These are phyloP conservation scores for Teleopsis dalmanni DNA, from an alignment of 1,140 invertebrate species.

Conservation along the genomic window DNA sequence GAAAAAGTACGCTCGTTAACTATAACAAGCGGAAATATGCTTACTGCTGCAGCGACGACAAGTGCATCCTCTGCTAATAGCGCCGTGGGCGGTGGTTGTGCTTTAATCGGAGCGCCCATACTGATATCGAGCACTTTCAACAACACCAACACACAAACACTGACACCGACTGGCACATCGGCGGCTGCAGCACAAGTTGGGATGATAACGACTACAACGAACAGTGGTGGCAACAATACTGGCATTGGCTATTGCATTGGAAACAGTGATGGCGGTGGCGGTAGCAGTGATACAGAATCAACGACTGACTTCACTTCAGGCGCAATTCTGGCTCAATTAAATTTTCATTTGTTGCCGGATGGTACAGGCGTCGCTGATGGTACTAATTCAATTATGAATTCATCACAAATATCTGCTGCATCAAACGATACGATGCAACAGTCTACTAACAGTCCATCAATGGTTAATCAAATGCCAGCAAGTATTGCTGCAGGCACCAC, in stretches of 20 bases:
- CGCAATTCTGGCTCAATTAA: slow-evolving; percentile 30
- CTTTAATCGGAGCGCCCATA: slow-evolving; percentile 15
- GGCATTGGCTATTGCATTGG: not conserved
- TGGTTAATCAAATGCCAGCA: slow-evolving; percentile 12
- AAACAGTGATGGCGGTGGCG: slow-evolving; percentile 2
- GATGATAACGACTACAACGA: not conserved
- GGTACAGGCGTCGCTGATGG: slow-evolving; percentile 12
- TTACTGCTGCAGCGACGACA: not conserved
- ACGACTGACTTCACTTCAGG: slow-evolving; percentile 18
- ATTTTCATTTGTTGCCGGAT: slow-evolving; percentile 31
- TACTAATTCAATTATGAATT: slow-evolving; percentile 37
- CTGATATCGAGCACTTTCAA: slow-evolving; percentile 14
- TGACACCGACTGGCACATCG: slow-evolving; percentile 2
- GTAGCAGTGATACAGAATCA: slow-evolving; percentile 13
- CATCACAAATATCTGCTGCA: slow-evolving; percentile 42
- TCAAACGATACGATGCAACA: slow-evolving; percentile 39
- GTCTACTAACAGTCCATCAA: not conserved
- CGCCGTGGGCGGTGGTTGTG: not conserved
- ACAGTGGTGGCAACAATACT: not conserved
- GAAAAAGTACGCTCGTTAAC: slow-evolving; percentile 13
- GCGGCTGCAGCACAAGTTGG: no score
- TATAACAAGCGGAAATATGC: slow-evolving; percentile 12
- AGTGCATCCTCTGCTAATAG: not conserved
- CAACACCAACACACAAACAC: not conserved
- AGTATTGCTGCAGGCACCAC: slow-evolving; percentile 14